Evolutionary conservation across 2,888 invertebrate species (phyloP), one percentile per base, ranked within the genome.

Genomic region (Spicauda simplicius): DNA sequence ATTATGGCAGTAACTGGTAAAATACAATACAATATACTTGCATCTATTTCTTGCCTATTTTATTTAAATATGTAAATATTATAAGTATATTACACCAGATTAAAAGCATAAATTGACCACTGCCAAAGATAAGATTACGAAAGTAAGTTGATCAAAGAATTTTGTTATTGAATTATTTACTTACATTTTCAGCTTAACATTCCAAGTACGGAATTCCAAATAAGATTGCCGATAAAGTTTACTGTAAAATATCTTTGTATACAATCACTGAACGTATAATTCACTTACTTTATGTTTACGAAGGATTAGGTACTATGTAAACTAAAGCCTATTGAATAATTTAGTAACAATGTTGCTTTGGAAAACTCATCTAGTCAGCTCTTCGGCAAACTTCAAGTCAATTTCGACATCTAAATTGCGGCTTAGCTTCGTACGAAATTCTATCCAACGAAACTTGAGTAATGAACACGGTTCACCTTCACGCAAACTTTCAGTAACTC

Each of bases 381-480:
- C 45, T 59, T 59, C 53, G 30, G 58, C 2, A 30, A 65, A 65
- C 41, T 65, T 59, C 59, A 65, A 52, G 57, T 52, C 50, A 50
- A 20, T 30, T 45, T 57, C 48, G 65, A 65, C 60, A 60, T 66
- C 66, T 55, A 60, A 60, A 66, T 66, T 66, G 60, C 48, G 60
- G 66, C 66, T 65, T 48, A 55, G 66, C 41, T 60, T 66, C 59
- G 16, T 55, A 50, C 55, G 66, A 66, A 66, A 66, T 60, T 65
- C 65, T 59, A 59, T 65, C 54, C 53, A 18, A 45, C 33, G 54
- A 54, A 65, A 65, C 65, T 59, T 60, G n/a, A 48, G 66, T 66
- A 66, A 66, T 66, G 66, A 66, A 59, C 59, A 60, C 54, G 65
- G 54, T 59, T 65, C 54, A 65, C 65, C 65, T 65, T 54, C 54